Evolutionary conservation across 2,797 vertebrate genomes (phyloP).

Genomic region (Picus viridis): DNA sequence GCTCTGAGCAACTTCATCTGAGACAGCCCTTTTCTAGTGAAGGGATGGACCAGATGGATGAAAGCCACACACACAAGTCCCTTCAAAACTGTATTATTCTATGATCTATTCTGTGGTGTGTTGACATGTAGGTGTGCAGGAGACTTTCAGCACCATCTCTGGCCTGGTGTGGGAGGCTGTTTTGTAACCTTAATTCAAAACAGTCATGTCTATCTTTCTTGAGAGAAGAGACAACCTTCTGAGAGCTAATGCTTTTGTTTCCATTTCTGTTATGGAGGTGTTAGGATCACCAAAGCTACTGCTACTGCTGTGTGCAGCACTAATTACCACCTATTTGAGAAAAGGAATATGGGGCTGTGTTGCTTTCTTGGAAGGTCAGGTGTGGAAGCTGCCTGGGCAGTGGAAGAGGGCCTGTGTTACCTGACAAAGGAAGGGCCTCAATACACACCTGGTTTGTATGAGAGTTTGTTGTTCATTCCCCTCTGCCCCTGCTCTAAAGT

Average conservation of each 20-base stretch:
- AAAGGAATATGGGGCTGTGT: background rate
- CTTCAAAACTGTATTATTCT: background rate
- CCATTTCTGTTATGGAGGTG: background rate
- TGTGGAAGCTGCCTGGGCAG: background rate
- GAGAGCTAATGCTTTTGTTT: background rate
- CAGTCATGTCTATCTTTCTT: background rate
- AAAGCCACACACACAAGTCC: background rate
- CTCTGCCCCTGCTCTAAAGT: background rate
- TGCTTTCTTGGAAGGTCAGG: background rate
- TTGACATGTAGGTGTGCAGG: background rate
- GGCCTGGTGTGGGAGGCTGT: background rate
- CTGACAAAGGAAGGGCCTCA: background rate
- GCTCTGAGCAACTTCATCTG: background rate
- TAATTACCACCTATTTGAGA: background rate
- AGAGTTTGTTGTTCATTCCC: background rate
- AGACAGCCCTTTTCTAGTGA: background rate
- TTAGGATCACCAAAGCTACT: background rate
- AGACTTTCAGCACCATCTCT: constrained; percentile 15
- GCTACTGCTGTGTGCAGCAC: background rate
- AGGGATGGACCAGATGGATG: background rate
- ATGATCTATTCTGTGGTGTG: background rate
- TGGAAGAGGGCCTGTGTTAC: background rate
- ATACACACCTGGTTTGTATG: background rate
- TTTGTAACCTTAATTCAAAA: constrained; percentile 16
- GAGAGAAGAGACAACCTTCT: background rate